A percentile compares a stretch with the other conserved stretches of the same genome.
Evolutionary conservation across 2,888 invertebrate genomes (phyloP).

Genomic region (Acanthosepion esculentum): DNA sequence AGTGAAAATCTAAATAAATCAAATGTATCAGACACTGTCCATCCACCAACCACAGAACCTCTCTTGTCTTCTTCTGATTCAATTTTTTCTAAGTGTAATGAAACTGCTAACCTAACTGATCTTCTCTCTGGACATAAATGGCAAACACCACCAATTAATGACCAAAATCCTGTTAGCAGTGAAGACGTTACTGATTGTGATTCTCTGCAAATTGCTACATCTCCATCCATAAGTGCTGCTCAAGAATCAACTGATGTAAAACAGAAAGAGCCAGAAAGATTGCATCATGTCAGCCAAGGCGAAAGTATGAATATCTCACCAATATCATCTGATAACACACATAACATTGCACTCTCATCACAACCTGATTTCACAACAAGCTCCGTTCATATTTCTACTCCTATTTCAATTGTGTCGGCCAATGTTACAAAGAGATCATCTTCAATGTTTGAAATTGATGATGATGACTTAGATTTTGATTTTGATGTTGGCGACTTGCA

Average conservation of each 20-base stretch:
- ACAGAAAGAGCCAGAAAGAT: neutral
- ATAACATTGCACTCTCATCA: neutral
- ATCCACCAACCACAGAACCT: neutral
- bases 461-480: neutral
- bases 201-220: neutral
- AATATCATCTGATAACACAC: neutral
- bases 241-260: neutral
- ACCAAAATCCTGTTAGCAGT: neutral
- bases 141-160: neutral
- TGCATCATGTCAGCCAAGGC: neutral
- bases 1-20: neutral
- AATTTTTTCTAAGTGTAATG: neutral
- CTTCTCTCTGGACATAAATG: constrained; percentile 7
- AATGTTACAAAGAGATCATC: neutral
- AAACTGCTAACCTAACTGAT: neutral
- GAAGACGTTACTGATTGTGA: neutral
- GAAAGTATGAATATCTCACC: neutral
- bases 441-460: constrained; percentile 33
- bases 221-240: neutral
- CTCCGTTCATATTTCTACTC: neutral
- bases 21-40: neutral
- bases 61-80: neutral
- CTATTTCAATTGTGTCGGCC: neutral
- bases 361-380: neutral
- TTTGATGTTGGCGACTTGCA: neutral